Evolutionary conservation across 2,888 invertebrate species (phyloP), one percentile per base, ranked within the genome.

Genomic region (Gymnocheta viridis): DNA sequence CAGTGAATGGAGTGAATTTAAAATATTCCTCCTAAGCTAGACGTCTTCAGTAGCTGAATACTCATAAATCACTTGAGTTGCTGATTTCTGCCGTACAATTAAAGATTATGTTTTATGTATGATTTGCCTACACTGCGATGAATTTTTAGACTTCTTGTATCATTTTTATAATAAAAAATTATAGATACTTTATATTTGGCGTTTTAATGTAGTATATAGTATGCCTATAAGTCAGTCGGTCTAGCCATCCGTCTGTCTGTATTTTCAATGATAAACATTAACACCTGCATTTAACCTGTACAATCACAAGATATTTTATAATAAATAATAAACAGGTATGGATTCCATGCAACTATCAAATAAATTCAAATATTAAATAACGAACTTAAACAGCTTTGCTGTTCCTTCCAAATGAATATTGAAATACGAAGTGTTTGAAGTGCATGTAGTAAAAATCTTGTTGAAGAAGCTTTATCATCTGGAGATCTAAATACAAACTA

Each of bases 201-300:
- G 47, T 47, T 67, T 77, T 69, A 78, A 78, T 60, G 47, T 19
- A 64, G 38, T 29, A 41, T 35, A 10, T 4, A n/a, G n/a, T n/a
- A 56, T 54, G 29, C 1, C n/a, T 64, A n/a, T 27, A 47, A 35
- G 35, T 19, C 12, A 27, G 24, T 27, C 5, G 14, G 64, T 74
- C 49, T 12, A n/a, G 51, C 29, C 38, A 7, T 22, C 44, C 4
- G 44, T 64, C 41, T 44, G 47, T 38, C 17, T 66, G 19, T 38
- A 7, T 56, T 64, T 69, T 14, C 62, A 38, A 49, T 58, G 49
- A 69, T 74, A 69, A 81, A 56, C 62, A 82, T 79, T 82, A 79
- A 82, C 82, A 82, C 82, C 82, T 82, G 82, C 69, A 60, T 69
- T 73, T 38, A 69, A 44, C 12, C 67, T 77, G n/a, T 56, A 24